These are phyloP conservation scores for Hetaerina americana DNA, from an alignment of 1,140 invertebrate genomes.

Conservation along the genomic window DNA sequence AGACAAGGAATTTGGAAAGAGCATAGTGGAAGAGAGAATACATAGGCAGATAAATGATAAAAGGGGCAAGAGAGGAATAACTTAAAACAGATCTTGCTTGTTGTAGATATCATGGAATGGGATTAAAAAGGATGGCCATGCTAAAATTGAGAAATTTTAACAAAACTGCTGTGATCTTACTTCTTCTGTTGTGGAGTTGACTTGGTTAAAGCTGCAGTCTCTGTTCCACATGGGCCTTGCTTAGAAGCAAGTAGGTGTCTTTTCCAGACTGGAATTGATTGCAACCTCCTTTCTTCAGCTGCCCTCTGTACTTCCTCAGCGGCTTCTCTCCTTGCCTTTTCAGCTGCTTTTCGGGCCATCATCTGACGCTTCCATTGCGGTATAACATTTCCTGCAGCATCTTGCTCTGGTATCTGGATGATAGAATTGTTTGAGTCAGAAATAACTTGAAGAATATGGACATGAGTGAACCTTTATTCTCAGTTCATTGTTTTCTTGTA, in stretches of 20 bases:
- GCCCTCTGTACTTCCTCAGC: slow-evolving; percentile 71
- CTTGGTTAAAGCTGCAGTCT: neutral
- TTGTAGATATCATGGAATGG: neutral
- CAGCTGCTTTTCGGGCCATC: slow-evolving; percentile 83
- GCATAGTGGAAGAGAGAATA: neutral
- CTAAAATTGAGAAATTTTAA: neutral
- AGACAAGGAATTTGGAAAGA: neutral
- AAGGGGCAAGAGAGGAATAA: no score
- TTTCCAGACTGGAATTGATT: slow-evolving; percentile 85
- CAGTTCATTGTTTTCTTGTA: no score
- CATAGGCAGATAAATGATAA: neutral
- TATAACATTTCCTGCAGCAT: slow-evolving; percentile 75
- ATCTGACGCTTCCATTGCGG: slow-evolving; percentile 91
- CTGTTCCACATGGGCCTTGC: slow-evolving; percentile 38
- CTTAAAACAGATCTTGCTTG: neutral
- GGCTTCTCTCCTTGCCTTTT: slow-evolving; percentile 76
- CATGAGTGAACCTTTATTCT: no score
- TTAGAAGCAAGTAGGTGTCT: slow-evolving; percentile 70
- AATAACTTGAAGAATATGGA: no score
- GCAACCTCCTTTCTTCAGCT: slow-evolving; percentile 70
- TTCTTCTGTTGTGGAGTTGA: neutral
- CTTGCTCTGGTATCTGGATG: slow-evolving; percentile 76
- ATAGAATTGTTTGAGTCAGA: no score
- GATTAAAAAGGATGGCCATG: neutral
- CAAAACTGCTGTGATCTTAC: neutral